Percentiles rank a stretch among this genome's conserved stretches.
Evolutionary conservation across 2,797 vertebrate species (phyloP).

Genomic region (Gorsachius magnificus): DNA sequence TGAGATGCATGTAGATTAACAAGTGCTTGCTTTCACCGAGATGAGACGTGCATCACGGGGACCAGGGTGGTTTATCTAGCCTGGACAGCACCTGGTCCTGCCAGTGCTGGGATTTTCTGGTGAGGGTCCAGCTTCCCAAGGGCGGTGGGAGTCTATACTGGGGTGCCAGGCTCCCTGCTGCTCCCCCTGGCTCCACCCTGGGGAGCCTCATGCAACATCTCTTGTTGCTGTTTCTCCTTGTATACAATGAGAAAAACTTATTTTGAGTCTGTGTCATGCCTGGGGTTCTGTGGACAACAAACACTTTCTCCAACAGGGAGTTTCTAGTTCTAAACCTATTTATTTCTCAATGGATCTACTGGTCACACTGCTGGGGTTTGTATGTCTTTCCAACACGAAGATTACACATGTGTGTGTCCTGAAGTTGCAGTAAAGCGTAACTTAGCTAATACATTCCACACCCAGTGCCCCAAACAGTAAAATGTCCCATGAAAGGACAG

Average conservation of each 20-base stretch:
- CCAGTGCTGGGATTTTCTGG: neutral
- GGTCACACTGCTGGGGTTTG: rapidly evolving
- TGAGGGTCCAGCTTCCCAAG: rapidly evolving
- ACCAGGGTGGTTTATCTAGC: neutral
- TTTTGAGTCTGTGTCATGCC: neutral
- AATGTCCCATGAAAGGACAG: neutral
- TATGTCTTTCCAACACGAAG: neutral
- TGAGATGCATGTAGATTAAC: neutral
- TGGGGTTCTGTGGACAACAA: neutral
- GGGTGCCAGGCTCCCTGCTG: neutral
- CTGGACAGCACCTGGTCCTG: neutral
- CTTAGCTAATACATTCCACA: neutral
- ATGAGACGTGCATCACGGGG: neutral
- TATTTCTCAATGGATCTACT: neutral
- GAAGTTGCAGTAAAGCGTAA: neutral
- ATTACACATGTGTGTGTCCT: neutral
- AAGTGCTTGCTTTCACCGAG: neutral
- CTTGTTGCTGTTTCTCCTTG: neutral
- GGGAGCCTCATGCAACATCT: neutral
- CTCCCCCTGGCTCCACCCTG: neutral
- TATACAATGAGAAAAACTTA: neutral
- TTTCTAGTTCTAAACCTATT: neutral
- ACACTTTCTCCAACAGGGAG: neutral
- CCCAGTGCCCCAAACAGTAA: neutral
- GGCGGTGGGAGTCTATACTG: neutral